phyloP scores from a whole-genome alignment of 2,888 invertebrate species.

The Chydorus sphaericus region DNA sequence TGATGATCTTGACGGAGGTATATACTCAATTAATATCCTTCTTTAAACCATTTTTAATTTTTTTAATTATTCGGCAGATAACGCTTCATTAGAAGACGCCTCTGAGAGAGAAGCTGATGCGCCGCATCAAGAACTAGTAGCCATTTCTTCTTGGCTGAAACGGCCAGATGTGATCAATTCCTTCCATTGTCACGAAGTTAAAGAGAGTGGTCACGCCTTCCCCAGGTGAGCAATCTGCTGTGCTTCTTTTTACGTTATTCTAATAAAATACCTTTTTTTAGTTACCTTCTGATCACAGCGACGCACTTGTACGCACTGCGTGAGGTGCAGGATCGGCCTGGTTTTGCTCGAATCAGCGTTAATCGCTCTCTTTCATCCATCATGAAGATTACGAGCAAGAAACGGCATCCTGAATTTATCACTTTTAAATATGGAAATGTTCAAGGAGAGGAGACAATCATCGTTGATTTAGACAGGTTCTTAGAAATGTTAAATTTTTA shows the following conservation, averaged over 20 bases:
- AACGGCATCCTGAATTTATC: constrained; percentile 84
- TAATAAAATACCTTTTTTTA: constrained; percentile 27
- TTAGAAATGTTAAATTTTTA: neutral
- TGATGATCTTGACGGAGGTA: constrained; percentile 53
- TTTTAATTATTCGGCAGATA: neutral
- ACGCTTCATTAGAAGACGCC: constrained; percentile 3
- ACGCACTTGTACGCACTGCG: constrained; percentile 74
- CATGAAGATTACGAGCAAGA: constrained; percentile 93
- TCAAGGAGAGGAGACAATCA: constrained; percentile 60
- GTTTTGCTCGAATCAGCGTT: constrained; percentile 70
- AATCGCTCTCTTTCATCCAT: constrained; percentile 77
- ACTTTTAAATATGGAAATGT: constrained; percentile 90
- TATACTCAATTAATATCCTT: neutral
- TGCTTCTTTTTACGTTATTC: neutral
- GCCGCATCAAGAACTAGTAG: constrained; percentile 55
- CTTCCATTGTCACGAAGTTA: constrained; percentile 84
- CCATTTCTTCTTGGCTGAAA: constrained; percentile 62
- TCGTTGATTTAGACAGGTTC: constrained; percentile 68
- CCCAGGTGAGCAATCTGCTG: constrained; percentile 37
- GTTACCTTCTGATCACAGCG: constrained; percentile 69
- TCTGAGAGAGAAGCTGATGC: constrained; percentile 34
- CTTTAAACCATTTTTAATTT: neutral
- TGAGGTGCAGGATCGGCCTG: constrained; percentile 45
- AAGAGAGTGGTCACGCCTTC: constrained; percentile 73
- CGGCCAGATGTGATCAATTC: constrained; percentile 69